Conservation (phyloP, 2,113 vertebrate species). For the Galemys pyrenaicus region DNA sequence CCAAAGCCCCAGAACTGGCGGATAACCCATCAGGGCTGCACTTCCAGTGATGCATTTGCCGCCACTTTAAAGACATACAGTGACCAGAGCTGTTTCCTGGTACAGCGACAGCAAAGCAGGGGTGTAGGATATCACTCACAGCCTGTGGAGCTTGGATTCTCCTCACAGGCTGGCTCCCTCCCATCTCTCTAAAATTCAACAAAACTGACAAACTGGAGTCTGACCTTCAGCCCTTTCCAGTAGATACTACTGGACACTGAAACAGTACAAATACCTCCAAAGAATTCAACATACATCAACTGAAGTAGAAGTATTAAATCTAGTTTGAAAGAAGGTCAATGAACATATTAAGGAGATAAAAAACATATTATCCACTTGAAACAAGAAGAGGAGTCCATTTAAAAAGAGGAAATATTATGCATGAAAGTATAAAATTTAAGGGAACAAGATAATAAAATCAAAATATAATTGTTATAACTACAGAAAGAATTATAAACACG, state of each 20-base stretch:
- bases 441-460: not conserved
- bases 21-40: not conserved
- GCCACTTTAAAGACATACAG: not conserved
- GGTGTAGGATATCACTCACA: not conserved
- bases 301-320: not conserved
- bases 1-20: not conserved
- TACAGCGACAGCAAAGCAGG: not conserved
- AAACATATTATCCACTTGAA: not conserved
- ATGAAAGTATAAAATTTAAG: not conserved
- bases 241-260: not conserved
- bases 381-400: not conserved
- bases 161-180: not conserved
- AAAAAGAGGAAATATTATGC: not conserved
- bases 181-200: not conserved
- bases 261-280: not conserved
- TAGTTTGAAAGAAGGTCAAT: not conserved
- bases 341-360: not conserved
- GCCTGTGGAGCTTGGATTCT: not conserved
- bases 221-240: not conserved
- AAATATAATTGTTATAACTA: not conserved
- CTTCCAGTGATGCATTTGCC: not conserved
- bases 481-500: not conserved
- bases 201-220: not conserved
- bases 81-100: not conserved
- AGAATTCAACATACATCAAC: not conserved